These are phyloP conservation scores for Rhabdomys pumilio DNA, from an alignment of 2,797 vertebrate species.

Conservation along the genomic window DNA sequence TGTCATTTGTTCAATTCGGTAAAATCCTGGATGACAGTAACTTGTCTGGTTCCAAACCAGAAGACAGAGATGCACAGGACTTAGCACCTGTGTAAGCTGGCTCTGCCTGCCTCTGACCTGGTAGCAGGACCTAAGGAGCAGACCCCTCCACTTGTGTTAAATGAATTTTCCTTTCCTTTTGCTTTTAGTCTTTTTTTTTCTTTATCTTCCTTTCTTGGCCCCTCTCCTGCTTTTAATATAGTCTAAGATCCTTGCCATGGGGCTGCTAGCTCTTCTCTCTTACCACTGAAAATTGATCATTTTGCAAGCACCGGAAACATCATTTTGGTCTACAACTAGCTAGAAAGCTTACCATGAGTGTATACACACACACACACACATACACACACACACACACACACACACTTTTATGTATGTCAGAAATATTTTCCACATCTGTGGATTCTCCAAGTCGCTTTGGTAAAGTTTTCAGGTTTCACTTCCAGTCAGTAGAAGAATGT, in stretches of 20 bases:
- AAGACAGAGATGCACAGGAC: not conserved
- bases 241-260: not conserved
- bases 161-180: not conserved
- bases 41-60: not conserved
- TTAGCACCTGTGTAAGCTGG: not conserved
- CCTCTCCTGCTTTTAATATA: not conserved
- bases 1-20: not conserved
- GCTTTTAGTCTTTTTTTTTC: not conserved
- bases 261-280: not conserved
- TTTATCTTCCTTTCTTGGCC: not conserved
- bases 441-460: conserved; percentile 9
- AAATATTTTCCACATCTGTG: conserved; percentile 30
- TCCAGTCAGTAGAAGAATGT: conserved; percentile 1
- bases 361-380: not conserved
- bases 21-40: not conserved
- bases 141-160: not conserved
- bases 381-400: not conserved
- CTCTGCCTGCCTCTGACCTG: not conserved
- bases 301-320: not conserved
- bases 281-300: conserved; percentile 46
- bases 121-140: not conserved
- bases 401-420: not conserved
- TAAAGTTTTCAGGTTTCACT: conserved; percentile 48
- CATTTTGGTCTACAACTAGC: not conserved
- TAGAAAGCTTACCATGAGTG: not conserved